Base-by-base conservation (phyloP, 2,113 vertebrate species). In the Capra hircus region DNA sequence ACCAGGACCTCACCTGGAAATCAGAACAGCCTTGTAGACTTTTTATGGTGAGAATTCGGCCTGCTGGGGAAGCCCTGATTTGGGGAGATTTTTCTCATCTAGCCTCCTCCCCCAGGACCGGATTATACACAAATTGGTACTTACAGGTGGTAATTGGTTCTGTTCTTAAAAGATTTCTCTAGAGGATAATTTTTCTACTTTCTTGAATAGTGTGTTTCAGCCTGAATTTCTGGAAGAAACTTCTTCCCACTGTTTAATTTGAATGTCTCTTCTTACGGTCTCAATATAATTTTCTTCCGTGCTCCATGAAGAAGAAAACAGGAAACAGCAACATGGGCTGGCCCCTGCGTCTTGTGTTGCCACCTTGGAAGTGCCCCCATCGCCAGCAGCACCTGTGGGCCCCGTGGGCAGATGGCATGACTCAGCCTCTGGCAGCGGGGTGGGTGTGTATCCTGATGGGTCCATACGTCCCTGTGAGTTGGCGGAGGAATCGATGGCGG, bases 91-190 rank as follows among this genome's bases (percentile, higher is more conserved):
- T 74, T 88, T 81, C 67, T 89, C 90, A 64, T 77, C 92, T 45
- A 6, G 53, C 67, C 25, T 57, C 82, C 83, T 95, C 91, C 91
- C 71, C 45, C 50, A 89, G 91, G 59, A 85, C 71, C 14, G 1
- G 67, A 87, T 96, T 96, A 94, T 53, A 19, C 55, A 55, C 81
- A 88, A 48, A 89, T 97, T 97, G 93, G 55, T 96, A 80, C 80
- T 90, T 86, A 86, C 80, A 94, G 57, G 84, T 96, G 60, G 91
- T 92, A 94, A 95, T 89, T 95, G 88, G 89, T 97, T 64, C 92
- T 97, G 88, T 95, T 93, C 97, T 94, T 96, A 93, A 71, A 82
- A 84, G 83, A 60, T 95, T 97, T 95, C 97, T 94, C 78, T 9
- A 7, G 92, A 95, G 94, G 89, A 71, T 95, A 80, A 84, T 97